Evolutionary conservation across 1,140 invertebrate genomes (phyloP).

Genomic region (Caenorhabditis inopinata): DNA sequence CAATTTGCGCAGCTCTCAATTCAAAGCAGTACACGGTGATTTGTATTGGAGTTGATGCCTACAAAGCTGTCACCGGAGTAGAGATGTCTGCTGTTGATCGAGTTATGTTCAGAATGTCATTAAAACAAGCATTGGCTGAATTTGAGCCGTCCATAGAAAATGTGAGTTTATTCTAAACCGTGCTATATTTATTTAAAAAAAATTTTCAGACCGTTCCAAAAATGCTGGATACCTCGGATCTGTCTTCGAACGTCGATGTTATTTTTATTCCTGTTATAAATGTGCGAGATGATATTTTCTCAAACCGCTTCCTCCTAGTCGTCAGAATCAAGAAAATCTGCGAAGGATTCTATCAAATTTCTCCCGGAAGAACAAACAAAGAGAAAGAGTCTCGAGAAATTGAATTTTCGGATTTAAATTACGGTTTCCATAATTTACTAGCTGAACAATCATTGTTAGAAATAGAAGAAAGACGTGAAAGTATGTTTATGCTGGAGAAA

Average conservation of each 20-base stretch:
- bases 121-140: neutral
- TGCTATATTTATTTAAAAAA: no score
- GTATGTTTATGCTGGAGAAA: conserved; percentile 3
- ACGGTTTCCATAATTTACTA: neutral
- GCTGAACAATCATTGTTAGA: neutral
- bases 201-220: neutral
- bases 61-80: neutral
- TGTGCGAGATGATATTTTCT: neutral
- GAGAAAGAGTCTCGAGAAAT: neutral
- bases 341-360: neutral
- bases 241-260: neutral
- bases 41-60: neutral
- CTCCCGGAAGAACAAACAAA: neutral
- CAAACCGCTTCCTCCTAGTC: neutral
- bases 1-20: conserved; percentile 1
- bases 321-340: neutral
- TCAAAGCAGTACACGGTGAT: neutral
- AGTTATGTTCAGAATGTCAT: neutral
- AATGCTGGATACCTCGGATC: neutral
- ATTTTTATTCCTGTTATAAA: neutral
- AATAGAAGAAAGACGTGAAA: neutral
- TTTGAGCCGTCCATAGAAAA: neutral
- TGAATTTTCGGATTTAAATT: neutral
- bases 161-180: neutral
- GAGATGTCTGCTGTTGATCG: neutral